Evolutionary conservation across 2,888 invertebrate species (phyloP), one percentile per base, ranked within the genome.

Genomic region (Lacanobia oleracea): DNA sequence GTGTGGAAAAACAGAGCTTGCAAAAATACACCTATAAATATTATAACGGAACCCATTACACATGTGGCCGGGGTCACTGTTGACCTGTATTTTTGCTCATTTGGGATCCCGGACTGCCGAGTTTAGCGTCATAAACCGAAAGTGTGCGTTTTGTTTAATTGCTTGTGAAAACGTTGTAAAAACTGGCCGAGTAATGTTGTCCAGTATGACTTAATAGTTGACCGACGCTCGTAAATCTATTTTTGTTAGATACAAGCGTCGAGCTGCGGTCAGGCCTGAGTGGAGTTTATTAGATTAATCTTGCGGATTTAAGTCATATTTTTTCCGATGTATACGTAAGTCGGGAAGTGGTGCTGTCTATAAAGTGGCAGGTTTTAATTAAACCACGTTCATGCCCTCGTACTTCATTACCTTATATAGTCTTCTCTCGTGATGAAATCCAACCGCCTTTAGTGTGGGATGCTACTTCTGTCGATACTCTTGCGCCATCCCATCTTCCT

Each of bases 91-190:
- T 77, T 77, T 75, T 79, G 70, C 65, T 70, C 71, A 75, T 78
- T 78, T 68, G 62, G 66, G 61, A 61, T 67, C 67, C 77, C 64
- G 66, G 69, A 79, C 75, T 72, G 77, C 50, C 72, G 75, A 72
- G 75, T 69, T 79, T 69, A 64, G 56, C 37, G 67, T 68, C 77
- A 71, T 86, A 83, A 88, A 88, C 84, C 68, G 70, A 82, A 84
- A 88, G 83, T 86, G 79, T 79, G 81, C 83, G 79, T 86, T 88
- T 88, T 88, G 83, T 89, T 90, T 88, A 89, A 90, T 88, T 86
- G 86, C 84, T 85, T 86, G 87, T 86, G 82, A 83, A 85, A 87
- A 81, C 64, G 81, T 79, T 69, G 74, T 79, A 78, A 82, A 79
- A 75, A 66, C 68, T 70, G 69, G 51, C 40, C 40, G 51, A n/a